phyloP scores from a whole-genome alignment of 2,888 invertebrate species.

The Neoaliturus tenellus region DNA sequence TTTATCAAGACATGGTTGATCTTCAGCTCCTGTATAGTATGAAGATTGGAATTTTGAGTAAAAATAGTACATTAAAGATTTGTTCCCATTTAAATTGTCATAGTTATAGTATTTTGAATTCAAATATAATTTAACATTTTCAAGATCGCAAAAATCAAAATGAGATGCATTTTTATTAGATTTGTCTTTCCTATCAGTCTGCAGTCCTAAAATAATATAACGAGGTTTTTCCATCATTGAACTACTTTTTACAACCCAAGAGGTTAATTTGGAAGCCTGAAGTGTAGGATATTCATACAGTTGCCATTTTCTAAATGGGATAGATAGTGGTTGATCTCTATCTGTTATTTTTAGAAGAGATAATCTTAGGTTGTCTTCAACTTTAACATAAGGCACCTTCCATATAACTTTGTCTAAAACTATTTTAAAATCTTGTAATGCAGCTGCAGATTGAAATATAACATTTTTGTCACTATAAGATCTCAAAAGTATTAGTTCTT shows the following conservation, averaged over 20 bases:
- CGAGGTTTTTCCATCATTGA: conserved; percentile 47
- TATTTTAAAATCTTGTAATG: not conserved
- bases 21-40: conserved; percentile 24
- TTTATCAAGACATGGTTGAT: conserved; percentile 18
- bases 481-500: not conserved
- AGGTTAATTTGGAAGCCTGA: not conserved
- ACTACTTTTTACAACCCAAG: not conserved
- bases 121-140: conserved; percentile 52
- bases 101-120: conserved; percentile 50
- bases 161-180: not conserved
- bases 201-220: conserved; percentile 50
- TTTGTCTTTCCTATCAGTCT: conserved; percentile 45
- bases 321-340: not conserved
- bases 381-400: not conserved
- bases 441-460: not conserved
- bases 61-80: conserved; percentile 26
- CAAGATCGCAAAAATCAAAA: conserved; percentile 45
- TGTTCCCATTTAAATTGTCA: conserved; percentile 31
- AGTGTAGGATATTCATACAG: not conserved
- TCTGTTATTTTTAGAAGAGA: not conserved
- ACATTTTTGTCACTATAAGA: not conserved
- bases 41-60: conserved; percentile 49
- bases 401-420: not conserved
- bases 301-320: too few relatives aligned
- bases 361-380: not conserved